Percentiles rank a stretch among this genome's conserved stretches.
Evolutionary conservation across 2,797 vertebrate species (phyloP).

Genomic region (Enteromius unitaeniatus): DNA sequence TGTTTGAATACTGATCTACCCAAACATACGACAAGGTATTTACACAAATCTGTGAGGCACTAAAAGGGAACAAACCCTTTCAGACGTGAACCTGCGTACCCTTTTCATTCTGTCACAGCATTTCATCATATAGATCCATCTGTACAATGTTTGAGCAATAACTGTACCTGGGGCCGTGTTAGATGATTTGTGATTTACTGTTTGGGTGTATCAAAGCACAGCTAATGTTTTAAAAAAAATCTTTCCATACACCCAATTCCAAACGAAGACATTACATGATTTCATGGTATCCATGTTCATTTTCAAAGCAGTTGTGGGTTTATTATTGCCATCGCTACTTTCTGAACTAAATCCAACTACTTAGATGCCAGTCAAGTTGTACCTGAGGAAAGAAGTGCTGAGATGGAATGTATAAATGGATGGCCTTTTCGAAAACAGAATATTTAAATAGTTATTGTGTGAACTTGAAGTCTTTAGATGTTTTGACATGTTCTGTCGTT

Average conservation of each 20-base stretch:
- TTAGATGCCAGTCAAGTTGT: not conserved
- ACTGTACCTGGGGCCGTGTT: not conserved
- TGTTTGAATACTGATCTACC: not conserved
- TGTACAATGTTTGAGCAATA: not conserved
- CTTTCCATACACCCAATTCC: not conserved
- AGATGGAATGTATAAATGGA: conserved; percentile 66
- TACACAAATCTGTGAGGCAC: conserved; percentile 13
- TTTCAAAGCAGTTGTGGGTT: not conserved
- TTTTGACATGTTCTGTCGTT: not conserved
- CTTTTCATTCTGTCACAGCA: not conserved
- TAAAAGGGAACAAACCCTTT: not conserved
- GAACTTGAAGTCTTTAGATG: not conserved
- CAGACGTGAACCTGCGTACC: not conserved
- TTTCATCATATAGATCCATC: not conserved
- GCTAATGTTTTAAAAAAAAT: not conserved
- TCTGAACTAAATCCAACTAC: not conserved
- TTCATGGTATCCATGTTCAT: not conserved
- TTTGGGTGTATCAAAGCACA: conserved; percentile 2
- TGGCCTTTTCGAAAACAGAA: conserved; percentile 23
- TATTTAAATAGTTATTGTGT: not conserved
- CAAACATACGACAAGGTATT: not conserved
- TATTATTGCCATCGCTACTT: not conserved
- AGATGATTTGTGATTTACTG: not conserved
- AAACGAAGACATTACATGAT: not conserved
- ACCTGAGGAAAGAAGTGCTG: conserved; percentile 49